Evolutionary conservation across 2,797 vertebrate genomes (phyloP).

Genomic region (Poecilia wingei): DNA sequence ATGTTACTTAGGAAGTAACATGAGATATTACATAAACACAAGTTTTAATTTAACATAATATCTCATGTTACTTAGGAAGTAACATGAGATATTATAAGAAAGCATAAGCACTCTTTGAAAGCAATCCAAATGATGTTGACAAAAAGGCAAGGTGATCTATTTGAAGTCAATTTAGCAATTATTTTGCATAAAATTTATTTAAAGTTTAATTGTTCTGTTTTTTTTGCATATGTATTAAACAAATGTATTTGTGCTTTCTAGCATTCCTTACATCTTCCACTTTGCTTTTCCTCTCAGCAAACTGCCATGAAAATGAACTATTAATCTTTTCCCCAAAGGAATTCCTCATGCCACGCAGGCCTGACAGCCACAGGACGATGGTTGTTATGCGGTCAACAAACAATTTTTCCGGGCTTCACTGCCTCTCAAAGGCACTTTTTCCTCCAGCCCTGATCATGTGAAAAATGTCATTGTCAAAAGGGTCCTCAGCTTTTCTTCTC

Average conservation of each 20-base stretch:
- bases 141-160: conserved; percentile 57
- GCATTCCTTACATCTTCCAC: conserved; percentile 17
- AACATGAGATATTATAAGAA: conserved; percentile 51
- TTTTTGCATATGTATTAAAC: background rate
- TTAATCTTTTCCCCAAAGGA: conserved; percentile 85
- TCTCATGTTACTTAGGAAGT: conserved; percentile 55
- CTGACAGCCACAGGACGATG: conserved; percentile 82
- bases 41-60: no score
- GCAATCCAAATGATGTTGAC: conserved; percentile 52
- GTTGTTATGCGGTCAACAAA: conserved; percentile 87
- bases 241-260: conserved; percentile 22
- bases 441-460: conserved; percentile 79
- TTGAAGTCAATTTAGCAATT: conserved; percentile 62
- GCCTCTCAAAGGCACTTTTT: conserved; percentile 84
- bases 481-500: conserved; percentile 80
- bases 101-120: conserved; percentile 25
- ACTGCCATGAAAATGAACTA: conserved; percentile 84
- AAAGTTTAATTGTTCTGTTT: background rate
- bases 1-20: conserved; percentile 59
- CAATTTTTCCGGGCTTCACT: conserved; percentile 87
- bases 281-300: conserved; percentile 37
- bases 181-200: conserved; percentile 31
- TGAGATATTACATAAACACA: conserved; percentile 46
- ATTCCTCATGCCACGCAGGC: conserved; percentile 77
- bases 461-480: conserved; percentile 84